phyloP scores from a whole-genome alignment of 2,113 vertebrate species.

The Halcyon senegalensis region DNA sequence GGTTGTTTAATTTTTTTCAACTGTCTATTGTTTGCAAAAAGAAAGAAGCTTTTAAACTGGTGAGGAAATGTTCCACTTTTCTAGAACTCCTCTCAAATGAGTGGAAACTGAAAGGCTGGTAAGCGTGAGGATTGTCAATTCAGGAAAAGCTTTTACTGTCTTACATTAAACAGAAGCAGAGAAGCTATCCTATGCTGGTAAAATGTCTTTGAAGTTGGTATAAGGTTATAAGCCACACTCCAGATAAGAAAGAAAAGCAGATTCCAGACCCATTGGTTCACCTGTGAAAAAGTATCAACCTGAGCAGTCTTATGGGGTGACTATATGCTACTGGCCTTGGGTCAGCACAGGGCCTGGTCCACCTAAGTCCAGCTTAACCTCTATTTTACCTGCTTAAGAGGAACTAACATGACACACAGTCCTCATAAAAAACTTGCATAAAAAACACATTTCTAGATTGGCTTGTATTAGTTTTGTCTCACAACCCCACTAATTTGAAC shows the following conservation, averaged over 20 bases:
- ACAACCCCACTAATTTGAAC: background rate
- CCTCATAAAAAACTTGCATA: background rate
- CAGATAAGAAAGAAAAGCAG: slow-evolving; percentile 46
- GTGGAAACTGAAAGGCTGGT: background rate
- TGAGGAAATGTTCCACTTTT: background rate
- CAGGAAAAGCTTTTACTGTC: slow-evolving; percentile 33
- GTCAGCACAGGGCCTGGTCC: background rate
- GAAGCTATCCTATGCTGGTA: slow-evolving; percentile 10
- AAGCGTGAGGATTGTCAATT: background rate
- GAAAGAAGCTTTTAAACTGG: background rate
- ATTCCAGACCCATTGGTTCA: slow-evolving; percentile 3
- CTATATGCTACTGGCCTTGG: background rate
- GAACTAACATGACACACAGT: background rate
- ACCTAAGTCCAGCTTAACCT: slow-evolving; percentile 6
- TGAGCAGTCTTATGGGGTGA: background rate
- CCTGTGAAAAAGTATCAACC: background rate
- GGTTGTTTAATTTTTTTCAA: background rate
- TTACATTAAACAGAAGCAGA: slow-evolving; percentile 57
- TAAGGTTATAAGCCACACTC: slow-evolving; percentile 31
- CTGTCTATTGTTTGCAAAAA: background rate
- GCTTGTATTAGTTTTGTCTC: background rate
- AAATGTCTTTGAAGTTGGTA: slow-evolving; percentile 72
- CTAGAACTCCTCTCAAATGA: background rate
- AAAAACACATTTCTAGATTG: background rate
- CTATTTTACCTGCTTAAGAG: background rate